Conservation (phyloP, 2,113 vertebrate genomes). For the Gymnarchus niloticus region DNA sequence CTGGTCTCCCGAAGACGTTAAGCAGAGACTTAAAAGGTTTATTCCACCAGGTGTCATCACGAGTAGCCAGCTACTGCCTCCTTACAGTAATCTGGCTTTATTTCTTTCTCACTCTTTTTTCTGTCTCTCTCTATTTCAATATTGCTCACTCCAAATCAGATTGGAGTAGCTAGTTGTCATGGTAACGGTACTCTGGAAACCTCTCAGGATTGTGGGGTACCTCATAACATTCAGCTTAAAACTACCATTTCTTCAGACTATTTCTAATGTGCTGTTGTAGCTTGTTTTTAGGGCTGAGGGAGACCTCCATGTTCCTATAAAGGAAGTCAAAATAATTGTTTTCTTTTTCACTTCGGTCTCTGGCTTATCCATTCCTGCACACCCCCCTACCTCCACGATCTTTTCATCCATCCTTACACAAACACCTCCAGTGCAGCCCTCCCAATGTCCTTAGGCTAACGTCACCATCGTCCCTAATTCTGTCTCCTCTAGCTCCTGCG, state of each 20-base stretch:
- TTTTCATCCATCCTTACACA: not conserved
- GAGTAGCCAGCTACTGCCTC: not conserved
- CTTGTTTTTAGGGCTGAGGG: slow-evolving; percentile 22
- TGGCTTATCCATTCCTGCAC: not conserved
- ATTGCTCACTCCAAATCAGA: slow-evolving; percentile 60
- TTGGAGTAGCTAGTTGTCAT: slow-evolving; percentile 71
- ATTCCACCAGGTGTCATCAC: not conserved
- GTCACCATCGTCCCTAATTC: not conserved
- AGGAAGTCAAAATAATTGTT: not conserved
- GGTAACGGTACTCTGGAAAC: slow-evolving; percentile 65
- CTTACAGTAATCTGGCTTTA: not conserved
- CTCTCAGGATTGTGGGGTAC: slow-evolving; percentile 68
- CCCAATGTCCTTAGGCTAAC: not conserved
- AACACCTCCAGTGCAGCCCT: not conserved
- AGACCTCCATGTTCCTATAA: not conserved
- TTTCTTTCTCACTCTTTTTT: not conserved
- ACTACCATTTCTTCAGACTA: slow-evolving; percentile 42
- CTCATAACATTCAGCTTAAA: slow-evolving; percentile 55
- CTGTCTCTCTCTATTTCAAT: slow-evolving; percentile 14
- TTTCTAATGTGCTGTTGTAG: slow-evolving; percentile 35
- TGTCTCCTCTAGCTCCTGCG: not conserved
- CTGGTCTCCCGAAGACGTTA: not conserved
- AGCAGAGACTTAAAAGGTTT: not conserved
- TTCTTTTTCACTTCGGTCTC: not conserved
- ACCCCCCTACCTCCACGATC: not conserved